Evolutionary conservation across 1,140 invertebrate genomes (phyloP), one percentile per base, ranked within the genome.

Genomic region (Drosophila fuyamai): DNA sequence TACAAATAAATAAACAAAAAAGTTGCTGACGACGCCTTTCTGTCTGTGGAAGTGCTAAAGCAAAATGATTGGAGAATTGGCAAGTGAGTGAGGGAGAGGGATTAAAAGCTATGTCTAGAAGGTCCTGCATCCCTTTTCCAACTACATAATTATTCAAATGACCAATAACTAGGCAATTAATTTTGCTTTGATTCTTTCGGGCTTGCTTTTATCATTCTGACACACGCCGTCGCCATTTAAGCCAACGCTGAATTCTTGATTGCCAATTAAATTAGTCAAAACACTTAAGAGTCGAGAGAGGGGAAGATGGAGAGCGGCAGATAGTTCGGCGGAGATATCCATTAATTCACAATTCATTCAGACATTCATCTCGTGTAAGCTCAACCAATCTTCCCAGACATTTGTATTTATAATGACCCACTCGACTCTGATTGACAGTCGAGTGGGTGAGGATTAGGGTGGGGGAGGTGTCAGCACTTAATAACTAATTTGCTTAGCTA

Each of bases 331-430:
- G 27, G 44, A 61, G 46, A 58, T 62, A 81, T 36, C 43, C 62
- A 86, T 86, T 88, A 88, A 82, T 72, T 81, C 32, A 59, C 67
- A 65, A 82, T 67, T 82, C 83, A 85, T 82, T 78, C 74, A 79
- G 46, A 67, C 75, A 79, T 68, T 76, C 60, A 79, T 62, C 63
- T 56, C 32, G 41, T 54, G 48, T 66, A 63, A 56, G 46, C 54
- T 47, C 29, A 56, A 60, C 62, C 50, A 76, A 76, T 76, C 61
- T 55, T 68, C 62, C 9, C 72, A 56, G 55, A n/a, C 51, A 44
- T 76, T 76, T 51, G 62, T 68, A 38, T 18, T 44, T 61, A 68
- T 76, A 55, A 76, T 56, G 62, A 50, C 74, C 67, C 32, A 46
- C 65, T 66, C 65, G 75, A 76, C 56, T 44, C 63, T 53, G 71